These are phyloP conservation scores for Connochaetes taurinus DNA, from an alignment of 2,113 vertebrate species.

Conservation along the genomic window DNA sequence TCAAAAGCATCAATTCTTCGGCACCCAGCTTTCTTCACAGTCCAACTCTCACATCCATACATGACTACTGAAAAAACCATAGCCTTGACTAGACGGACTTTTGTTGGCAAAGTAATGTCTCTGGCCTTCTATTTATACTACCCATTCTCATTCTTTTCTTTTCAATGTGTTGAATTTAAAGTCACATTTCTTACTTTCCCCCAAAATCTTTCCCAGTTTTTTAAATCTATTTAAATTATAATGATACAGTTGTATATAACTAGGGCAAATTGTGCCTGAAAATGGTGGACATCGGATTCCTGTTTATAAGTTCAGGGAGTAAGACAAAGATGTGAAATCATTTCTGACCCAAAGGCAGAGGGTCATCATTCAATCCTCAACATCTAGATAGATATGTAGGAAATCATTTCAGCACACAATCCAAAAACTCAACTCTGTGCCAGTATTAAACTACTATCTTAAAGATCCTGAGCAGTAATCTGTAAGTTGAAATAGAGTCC, in stretches of 20 bases:
- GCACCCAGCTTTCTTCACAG: no score
- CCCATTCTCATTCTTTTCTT: neutral
- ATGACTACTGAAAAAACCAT: no score
- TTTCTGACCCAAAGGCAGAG: neutral
- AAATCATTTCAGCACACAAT: neutral
- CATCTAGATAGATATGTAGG: neutral
- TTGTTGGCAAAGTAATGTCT: no score
- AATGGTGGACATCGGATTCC: neutral
- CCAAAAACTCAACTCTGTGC: neutral
- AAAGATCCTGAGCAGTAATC: neutral
- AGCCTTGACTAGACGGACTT: no score
- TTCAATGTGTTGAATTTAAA: neutral
- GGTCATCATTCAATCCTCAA: neutral
- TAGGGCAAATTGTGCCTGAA: neutral
- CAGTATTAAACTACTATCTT: neutral
- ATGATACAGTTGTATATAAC: neutral
- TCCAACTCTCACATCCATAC: no score
- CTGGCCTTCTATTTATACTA: neutral
- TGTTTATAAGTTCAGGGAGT: neutral
- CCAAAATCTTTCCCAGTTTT: neutral
- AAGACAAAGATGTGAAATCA: neutral
- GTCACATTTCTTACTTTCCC: neutral
- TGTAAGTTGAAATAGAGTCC: neutral
- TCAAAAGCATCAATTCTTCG: no score
- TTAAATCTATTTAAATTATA: neutral